Percentiles rank a stretch among this genome's conserved stretches.
Conservation (phyloP, 1,140 invertebrate species). For the Thrips palmi region DNA sequence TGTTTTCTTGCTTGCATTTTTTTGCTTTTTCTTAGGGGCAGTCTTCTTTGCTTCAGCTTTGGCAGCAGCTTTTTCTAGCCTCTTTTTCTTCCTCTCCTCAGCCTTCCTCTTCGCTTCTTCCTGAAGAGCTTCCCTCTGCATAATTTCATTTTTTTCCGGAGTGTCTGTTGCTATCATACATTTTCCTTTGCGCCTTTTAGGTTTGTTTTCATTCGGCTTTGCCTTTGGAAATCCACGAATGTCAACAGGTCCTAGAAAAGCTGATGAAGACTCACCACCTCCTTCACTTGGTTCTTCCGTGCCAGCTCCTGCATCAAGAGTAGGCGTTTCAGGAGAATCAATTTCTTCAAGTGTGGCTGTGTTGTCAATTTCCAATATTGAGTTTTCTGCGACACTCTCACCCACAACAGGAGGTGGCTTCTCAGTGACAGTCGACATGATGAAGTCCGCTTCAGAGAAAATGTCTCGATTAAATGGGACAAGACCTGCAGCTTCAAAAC, state of each 20-base stretch:
- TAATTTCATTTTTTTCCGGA: conserved; percentile 6
- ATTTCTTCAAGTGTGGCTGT: not conserved
- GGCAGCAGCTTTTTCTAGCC: no score
- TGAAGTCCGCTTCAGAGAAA: conserved; percentile 21
- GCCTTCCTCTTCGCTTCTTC: no score
- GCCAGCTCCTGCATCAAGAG: not conserved
- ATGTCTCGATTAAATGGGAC: conserved; percentile 20
- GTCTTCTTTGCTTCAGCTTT: no score
- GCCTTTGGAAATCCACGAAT: conserved; percentile 6
- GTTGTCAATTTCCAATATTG: not conserved
- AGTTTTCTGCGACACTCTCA: not conserved
- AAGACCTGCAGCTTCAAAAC: conserved; percentile 20
- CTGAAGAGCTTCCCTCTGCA: no score
- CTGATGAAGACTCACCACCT: not conserved
- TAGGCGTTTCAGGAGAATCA: not conserved
- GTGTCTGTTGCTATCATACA: conserved; percentile 1
- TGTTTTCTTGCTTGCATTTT: no score
- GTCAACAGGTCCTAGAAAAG: conserved; percentile 1
- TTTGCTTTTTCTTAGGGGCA: no score
- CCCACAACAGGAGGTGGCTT: conserved; percentile 12
- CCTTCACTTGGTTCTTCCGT: not conserved
- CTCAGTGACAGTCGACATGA: conserved; percentile 20
- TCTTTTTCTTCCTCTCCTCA: no score
- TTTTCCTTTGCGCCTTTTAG: conserved; percentile 7
- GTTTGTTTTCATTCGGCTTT: not conserved